phyloP scores from a whole-genome alignment of 1,140 invertebrate species.

The Drosophila tsacasi region DNA sequence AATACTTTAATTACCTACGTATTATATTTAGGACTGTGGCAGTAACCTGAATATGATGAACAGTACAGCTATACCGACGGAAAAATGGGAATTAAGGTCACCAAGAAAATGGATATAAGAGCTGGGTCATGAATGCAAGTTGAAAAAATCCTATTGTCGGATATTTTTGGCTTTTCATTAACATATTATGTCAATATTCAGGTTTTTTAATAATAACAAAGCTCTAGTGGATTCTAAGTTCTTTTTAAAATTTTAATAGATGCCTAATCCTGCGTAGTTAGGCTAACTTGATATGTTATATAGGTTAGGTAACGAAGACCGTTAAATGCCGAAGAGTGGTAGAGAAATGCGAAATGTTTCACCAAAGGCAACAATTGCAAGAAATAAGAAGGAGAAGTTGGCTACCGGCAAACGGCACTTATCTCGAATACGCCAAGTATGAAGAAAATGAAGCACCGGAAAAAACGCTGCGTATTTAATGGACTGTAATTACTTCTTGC shows the following conservation, averaged over 20 bases:
- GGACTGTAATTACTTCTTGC: slow-evolving; percentile 65
- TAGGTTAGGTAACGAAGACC: slow-evolving; percentile 62
- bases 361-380: slow-evolving; percentile 35
- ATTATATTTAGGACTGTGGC: too few species aligned
- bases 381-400: neutral
- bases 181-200: too few species aligned
- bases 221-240: too few species aligned
- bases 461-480: slow-evolving; percentile 60
- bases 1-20: too few species aligned
- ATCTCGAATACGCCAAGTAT: slow-evolving; percentile 68
- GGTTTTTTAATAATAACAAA: too few species aligned
- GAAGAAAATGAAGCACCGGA: slow-evolving; percentile 36
- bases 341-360: slow-evolving; percentile 52
- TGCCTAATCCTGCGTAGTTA: neutral
- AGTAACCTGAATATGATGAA: too few species aligned
- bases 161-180: too few species aligned
- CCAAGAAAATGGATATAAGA: too few species aligned
- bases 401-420: slow-evolving; percentile 60
- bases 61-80: too few species aligned
- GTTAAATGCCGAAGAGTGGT: slow-evolving; percentile 15
- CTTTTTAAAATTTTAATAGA: neutral
- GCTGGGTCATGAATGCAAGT: too few species aligned
- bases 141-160: too few species aligned
- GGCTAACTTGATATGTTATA: slow-evolving; percentile 25
- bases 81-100: too few species aligned